Evolutionary conservation across 2,797 vertebrate genomes (phyloP).

Genomic region (Trachops cirrhosus): DNA sequence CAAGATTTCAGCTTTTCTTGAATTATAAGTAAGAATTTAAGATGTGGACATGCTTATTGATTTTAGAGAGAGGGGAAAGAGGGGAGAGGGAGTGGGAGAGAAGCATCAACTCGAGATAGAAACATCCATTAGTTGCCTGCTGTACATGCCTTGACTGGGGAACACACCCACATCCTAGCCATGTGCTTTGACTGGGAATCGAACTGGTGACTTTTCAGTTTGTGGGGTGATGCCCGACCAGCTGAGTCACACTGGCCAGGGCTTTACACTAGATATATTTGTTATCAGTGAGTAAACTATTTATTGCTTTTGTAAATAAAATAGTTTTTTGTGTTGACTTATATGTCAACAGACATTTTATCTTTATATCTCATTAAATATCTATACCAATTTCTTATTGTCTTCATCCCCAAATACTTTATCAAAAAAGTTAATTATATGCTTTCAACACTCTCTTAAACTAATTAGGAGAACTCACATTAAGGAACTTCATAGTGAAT

Average conservation of each 20-base stretch:
- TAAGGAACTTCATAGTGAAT: background rate
- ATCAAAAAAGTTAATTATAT: slow-evolving; percentile 15
- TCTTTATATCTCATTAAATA: background rate
- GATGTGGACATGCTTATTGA: background rate
- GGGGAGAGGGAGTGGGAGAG: background rate
- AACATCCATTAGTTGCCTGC: background rate
- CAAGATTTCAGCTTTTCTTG: background rate
- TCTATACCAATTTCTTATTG: slow-evolving; percentile 31
- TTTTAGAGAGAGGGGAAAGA: background rate
- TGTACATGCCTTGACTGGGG: background rate
- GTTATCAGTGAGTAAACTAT: background rate
- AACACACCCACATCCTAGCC: background rate
- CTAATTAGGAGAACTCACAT: slow-evolving; percentile 10
- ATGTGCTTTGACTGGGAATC: background rate
- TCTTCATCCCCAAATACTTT: background rate
- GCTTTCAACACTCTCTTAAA: background rate
- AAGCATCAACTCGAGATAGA: background rate
- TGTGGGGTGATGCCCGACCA: background rate
- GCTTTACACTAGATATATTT: background rate
- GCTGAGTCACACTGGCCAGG: background rate
- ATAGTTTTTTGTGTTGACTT: background rate
- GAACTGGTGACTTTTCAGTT: background rate
- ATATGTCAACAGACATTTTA: background rate
- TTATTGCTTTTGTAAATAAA: background rate
- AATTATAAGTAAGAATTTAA: background rate